These are phyloP conservation scores for Cheirogaleus medius DNA, from an alignment of 2,113 vertebrate genomes.

Conservation along the genomic window DNA sequence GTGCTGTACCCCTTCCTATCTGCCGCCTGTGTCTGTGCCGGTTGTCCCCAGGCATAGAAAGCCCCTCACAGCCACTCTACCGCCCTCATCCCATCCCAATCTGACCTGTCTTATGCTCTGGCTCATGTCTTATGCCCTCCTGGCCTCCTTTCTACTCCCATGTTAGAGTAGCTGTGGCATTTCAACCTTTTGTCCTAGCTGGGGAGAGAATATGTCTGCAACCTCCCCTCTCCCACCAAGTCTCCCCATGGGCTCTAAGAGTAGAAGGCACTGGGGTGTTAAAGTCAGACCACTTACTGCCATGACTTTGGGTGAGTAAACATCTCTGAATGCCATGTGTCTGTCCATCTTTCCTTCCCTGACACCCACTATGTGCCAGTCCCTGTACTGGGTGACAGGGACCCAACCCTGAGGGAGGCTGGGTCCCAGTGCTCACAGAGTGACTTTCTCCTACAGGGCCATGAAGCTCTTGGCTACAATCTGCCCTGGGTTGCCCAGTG, in stretches of 20 bases:
- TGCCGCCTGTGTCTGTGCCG: too few species aligned
- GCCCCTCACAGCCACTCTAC: background rate
- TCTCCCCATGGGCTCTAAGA: background rate
- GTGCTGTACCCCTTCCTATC: background rate
- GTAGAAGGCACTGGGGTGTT: background rate
- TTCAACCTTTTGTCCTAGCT: background rate
- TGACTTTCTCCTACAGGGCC: background rate
- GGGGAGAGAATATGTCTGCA: background rate
- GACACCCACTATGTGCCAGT: background rate
- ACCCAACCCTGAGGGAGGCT: background rate
- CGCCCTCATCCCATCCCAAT: background rate
- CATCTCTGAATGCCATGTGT: background rate
- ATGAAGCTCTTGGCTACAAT: background rate
- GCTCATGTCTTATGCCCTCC: background rate
- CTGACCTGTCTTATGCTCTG: background rate
- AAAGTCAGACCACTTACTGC: background rate
- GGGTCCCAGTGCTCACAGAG: background rate
- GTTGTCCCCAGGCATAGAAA: background rate
- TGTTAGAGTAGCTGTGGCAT: background rate
- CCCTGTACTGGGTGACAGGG: background rate
- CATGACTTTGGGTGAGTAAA: background rate
- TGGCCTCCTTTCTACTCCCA: background rate
- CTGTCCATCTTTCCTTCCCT: background rate
- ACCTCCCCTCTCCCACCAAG: background rate
- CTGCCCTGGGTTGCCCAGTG: background rate